A percentile compares a stretch with the other conserved stretches of the same genome.
Conservation (phyloP, 2,113 vertebrate genomes). For the Dissostichus mawsoni region DNA sequence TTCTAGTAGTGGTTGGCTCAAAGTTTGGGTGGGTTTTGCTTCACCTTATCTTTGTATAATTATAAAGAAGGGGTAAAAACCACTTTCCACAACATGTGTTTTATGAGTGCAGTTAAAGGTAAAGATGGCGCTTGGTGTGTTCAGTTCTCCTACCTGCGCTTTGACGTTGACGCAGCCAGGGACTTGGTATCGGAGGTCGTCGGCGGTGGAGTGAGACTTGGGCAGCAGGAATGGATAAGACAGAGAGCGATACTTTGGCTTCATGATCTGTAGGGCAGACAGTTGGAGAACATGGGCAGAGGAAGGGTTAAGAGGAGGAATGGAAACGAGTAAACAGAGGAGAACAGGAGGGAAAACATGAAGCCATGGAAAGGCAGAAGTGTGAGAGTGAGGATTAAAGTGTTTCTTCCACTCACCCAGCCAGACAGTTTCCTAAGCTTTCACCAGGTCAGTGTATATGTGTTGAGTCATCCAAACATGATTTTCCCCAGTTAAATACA, state of each 20-base stretch:
- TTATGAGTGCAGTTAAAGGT: not conserved
- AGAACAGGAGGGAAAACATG: not conserved
- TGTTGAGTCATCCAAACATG: not conserved
- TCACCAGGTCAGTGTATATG: slow-evolving; percentile 11
- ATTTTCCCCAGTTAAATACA: not conserved
- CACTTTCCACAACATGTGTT: not conserved
- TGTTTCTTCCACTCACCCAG: slow-evolving; percentile 37
- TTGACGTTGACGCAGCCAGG: slow-evolving; percentile 86
- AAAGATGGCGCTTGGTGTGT: not conserved
- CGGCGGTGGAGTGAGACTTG: slow-evolving; percentile 91
- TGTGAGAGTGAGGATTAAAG: slow-evolving; percentile 9
- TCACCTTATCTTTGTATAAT: slow-evolving; percentile 14
- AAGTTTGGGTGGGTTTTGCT: not conserved
- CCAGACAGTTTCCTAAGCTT: not conserved
- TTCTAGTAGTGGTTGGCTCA: slow-evolving; percentile 1
- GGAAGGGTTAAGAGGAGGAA: not conserved
- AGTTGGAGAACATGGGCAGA: not conserved
- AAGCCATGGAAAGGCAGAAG: slow-evolving; percentile 31
- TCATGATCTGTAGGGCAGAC: slow-evolving; percentile 89
- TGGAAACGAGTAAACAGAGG: not conserved
- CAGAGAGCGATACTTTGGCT: slow-evolving; percentile 95
- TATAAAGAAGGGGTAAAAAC: not conserved
- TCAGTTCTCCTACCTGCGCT: slow-evolving; percentile 87
- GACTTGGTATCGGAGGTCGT: slow-evolving; percentile 89
- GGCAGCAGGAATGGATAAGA: slow-evolving; percentile 96